Conservation (phyloP, 2,797 vertebrate species). For the Enteromius unitaeniatus region DNA sequence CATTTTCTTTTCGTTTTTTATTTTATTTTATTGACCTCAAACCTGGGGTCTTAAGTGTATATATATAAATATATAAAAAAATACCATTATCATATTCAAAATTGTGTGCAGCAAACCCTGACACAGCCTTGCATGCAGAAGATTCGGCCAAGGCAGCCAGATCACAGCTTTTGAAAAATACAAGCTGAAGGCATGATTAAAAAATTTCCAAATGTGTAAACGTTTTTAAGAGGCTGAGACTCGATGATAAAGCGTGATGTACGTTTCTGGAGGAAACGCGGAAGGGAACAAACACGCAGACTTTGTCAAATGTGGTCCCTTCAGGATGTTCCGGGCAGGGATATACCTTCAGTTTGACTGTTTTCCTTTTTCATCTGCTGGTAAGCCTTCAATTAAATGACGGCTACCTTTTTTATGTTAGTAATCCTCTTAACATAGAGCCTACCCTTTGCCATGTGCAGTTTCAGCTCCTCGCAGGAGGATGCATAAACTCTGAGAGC, state of each 20-base stretch:
- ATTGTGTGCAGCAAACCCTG: slow-evolving; percentile 64
- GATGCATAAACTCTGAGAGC: slow-evolving; percentile 51
- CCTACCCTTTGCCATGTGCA: slow-evolving; percentile 75
- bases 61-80: slow-evolving; percentile 39
- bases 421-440: slow-evolving; percentile 85
- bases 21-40: neutral
- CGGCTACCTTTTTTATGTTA: slow-evolving; percentile 83
- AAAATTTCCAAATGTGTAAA: slow-evolving; percentile 80
- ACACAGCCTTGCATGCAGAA: slow-evolving; percentile 45
- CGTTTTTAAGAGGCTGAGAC: slow-evolving; percentile 79
- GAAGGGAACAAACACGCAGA: slow-evolving; percentile 68
- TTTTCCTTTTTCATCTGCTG: slow-evolving; percentile 75
- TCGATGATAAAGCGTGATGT: slow-evolving; percentile 77
- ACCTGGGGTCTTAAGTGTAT: neutral
- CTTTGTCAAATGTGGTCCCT: slow-evolving; percentile 76
- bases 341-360: slow-evolving; percentile 84
- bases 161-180: slow-evolving; percentile 81
- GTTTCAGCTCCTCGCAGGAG: slow-evolving; percentile 64
- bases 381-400: slow-evolving; percentile 87
- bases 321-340: slow-evolving; percentile 80
- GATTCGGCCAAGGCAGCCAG: slow-evolving; percentile 68
- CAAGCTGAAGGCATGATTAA: slow-evolving; percentile 81
- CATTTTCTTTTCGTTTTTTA: neutral
- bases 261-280: slow-evolving; percentile 71
- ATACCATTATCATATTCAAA: slow-evolving; percentile 62